Evolutionary conservation across 2,113 vertebrate species (phyloP).

Genomic region (Prunella himalayana): DNA sequence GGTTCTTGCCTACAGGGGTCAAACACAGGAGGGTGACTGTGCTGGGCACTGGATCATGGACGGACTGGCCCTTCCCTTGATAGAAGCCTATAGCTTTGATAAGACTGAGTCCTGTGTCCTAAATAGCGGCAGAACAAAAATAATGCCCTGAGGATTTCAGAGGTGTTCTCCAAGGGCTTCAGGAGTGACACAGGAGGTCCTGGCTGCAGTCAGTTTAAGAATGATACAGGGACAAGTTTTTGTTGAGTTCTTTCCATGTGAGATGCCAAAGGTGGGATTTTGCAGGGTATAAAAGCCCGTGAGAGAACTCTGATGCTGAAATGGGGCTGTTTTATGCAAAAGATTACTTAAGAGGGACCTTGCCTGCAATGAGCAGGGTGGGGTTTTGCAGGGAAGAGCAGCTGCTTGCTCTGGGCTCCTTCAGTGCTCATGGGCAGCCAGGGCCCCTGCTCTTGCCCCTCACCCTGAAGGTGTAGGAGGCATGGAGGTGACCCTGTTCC

Average conservation of each 20-base stretch:
- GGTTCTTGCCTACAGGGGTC: neutral
- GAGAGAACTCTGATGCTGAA: neutral
- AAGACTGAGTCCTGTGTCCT: neutral
- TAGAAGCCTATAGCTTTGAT: neutral
- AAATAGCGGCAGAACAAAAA: neutral
- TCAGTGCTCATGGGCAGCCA: rapidly evolving
- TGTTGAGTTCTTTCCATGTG: neutral
- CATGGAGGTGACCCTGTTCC: neutral
- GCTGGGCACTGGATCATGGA: rapidly evolving
- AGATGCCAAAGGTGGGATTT: neutral
- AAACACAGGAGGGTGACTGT: neutral
- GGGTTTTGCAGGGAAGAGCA: neutral
- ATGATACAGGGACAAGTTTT: rapidly evolving
- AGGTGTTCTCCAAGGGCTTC: neutral
- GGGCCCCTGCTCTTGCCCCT: neutral
- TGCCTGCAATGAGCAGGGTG: neutral
- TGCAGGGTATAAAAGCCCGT: neutral
- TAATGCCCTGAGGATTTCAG: neutral
- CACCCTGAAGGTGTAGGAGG: neutral
- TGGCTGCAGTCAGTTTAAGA: neutral
- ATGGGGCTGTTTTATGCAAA: neutral
- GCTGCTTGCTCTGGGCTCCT: neutral
- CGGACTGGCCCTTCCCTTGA: rapidly evolving
- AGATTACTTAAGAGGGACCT: neutral
- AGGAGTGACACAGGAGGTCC: neutral